phyloP scores from a whole-genome alignment of 2,113 vertebrate genomes.

The Xyliphius kryptos region DNA sequence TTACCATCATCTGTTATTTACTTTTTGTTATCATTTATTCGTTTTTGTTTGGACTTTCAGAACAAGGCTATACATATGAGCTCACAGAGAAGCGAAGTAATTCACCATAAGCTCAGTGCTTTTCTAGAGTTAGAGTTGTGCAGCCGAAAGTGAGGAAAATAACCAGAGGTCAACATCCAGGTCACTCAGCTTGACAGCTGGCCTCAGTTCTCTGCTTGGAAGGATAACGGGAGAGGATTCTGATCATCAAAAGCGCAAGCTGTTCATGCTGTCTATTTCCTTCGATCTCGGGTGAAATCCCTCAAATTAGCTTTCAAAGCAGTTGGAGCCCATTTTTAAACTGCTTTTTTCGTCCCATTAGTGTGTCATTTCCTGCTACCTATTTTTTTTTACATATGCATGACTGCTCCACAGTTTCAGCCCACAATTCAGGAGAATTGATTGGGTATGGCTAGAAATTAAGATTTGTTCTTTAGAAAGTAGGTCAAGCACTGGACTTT shows the following conservation, averaged over 20 bases:
- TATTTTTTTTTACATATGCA: not conserved
- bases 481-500: too few relatives aligned
- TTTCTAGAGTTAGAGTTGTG: not conserved
- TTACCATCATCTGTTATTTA: too few relatives aligned
- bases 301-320: conserved; percentile 57
- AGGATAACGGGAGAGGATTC: conserved; percentile 65
- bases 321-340: not conserved
- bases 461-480: too few relatives aligned
- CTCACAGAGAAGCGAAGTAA: too few relatives aligned
- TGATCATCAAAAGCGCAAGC: conserved; percentile 64
- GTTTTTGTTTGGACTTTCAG: too few relatives aligned
- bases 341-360: too few relatives aligned
- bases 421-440: not conserved
- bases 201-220: conserved; percentile 58
- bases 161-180: conserved; percentile 30
- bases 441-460: not conserved
- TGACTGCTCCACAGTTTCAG: not conserved
- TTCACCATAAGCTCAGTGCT: not conserved
- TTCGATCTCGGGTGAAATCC: conserved; percentile 51
- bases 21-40: too few relatives aligned
- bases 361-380: not conserved
- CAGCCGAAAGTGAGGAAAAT: conserved; percentile 15
- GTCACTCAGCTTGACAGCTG: conserved; percentile 52
- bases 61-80: too few relatives aligned
- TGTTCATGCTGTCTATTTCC: conserved; percentile 55